Base-by-base conservation (phyloP, 2,113 vertebrate species). In the Archilochus colubris region DNA sequence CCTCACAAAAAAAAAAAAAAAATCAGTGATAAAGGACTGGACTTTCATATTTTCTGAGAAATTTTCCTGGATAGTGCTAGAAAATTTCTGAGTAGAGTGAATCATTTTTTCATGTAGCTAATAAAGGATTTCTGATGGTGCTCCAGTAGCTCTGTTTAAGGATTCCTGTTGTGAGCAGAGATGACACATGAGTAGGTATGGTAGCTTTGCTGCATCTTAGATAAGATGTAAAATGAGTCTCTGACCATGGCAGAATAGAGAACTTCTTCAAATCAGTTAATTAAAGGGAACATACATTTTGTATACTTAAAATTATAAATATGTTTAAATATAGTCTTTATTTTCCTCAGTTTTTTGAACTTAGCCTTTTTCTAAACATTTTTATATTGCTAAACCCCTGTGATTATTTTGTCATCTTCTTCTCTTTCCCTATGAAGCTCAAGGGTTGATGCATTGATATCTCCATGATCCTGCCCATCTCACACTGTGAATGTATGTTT, bases 151-250 rank as follows among this genome's bases (percentile, higher is more conserved):
- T 51, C 14, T 21, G 4, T 61, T 76, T 59, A 51, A 82, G 50
- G 59, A 51, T 59, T 79, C 55, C 16, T 8, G 7, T 61, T 30
- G 30, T 46, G 78, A 89, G 46, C 31, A 17, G 33, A 25, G 4
- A 9, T 3, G 5, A 21, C 15, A 13, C 12, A 7, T 1, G 0
- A 46, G 57, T 46, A 16, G 0, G 2, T 61, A 10, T 8, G 9
- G 40, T n/a, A 57, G 24, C n/a, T 27, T 44, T 79, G 7, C 10
- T 57, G 55, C 16, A 57, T 87, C 43, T 58, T 46, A n/a, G n/a
- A 10, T 21, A 73, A 76, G 12, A 22, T 7, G 6, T 17, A 54
- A 91, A 72, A 44, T 53, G 63, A 31, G 6, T 30, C 20, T 31
- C 54, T 63, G 9, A 40, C 55, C 55, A 1, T 27, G 30, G 24